phyloP scores from a whole-genome alignment of 92 coral and sea anemone species.

The Porites evermanni region DNA sequence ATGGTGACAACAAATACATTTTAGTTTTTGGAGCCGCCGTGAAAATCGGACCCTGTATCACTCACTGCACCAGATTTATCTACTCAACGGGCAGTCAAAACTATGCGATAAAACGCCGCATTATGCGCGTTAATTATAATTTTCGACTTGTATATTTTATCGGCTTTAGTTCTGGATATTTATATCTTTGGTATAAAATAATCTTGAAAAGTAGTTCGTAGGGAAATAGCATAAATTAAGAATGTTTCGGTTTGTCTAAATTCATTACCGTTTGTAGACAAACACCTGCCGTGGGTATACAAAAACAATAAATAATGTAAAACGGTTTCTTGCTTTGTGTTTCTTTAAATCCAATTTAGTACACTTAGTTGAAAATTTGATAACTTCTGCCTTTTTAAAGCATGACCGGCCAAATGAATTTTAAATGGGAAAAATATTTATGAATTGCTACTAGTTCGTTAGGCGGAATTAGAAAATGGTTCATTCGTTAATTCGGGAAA shows the following conservation, averaged over 20 bases:
- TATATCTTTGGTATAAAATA: not conserved
- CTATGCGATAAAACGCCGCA: not conserved
- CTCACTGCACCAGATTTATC: not conserved
- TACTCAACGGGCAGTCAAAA: not conserved
- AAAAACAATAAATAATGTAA: constrained; percentile 15
- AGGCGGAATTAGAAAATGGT: not conserved
- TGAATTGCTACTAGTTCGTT: not conserved
- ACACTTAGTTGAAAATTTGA: constrained; percentile 19
- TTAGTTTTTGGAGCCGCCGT: not conserved
- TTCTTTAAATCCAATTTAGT: constrained; percentile 28
- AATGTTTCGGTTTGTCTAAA: constrained; percentile 28
- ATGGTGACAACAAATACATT: constrained; percentile 1
- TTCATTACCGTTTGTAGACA: constrained; percentile 28
- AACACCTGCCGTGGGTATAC: constrained; percentile 11
- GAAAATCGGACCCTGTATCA: not conserved
- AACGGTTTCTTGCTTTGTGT: constrained; percentile 10
- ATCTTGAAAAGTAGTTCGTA: not conserved
- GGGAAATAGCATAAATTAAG: not conserved
- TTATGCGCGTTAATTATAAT: not conserved
- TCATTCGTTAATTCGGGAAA: not conserved
- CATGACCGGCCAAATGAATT: constrained; percentile 9
- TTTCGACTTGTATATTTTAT: not conserved
- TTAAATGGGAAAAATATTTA: not conserved
- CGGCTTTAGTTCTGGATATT: not conserved
- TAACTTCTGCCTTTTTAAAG: constrained; percentile 3